These are phyloP conservation scores for Tachysurus vachellii DNA, from an alignment of 2,113 vertebrate species.

Conservation along the genomic window DNA sequence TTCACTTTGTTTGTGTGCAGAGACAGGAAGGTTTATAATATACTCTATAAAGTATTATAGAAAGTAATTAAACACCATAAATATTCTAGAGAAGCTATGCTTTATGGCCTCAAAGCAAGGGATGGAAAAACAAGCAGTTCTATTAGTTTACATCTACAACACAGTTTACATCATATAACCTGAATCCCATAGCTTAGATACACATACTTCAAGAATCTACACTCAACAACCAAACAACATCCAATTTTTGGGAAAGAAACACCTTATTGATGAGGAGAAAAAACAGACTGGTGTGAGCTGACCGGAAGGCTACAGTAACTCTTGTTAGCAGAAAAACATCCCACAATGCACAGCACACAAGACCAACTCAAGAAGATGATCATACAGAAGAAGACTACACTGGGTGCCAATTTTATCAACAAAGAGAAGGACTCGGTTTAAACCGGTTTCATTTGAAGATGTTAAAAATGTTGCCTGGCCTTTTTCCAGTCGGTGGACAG, in stretches of 20 bases:
- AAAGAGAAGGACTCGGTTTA: background rate
- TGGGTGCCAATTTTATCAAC: background rate
- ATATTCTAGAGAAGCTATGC: background rate
- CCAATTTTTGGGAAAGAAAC: background rate
- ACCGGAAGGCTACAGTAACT: background rate
- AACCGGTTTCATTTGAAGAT: background rate
- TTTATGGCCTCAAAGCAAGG: background rate
- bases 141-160: background rate
- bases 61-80: background rate
- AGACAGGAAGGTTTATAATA: background rate
- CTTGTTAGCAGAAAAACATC: background rate
- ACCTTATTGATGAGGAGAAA: background rate
- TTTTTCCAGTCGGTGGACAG: too few relatives aligned
- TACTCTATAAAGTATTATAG: too few relatives aligned
- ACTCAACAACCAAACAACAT: background rate
- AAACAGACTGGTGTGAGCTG: background rate
- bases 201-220: background rate
- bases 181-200: background rate
- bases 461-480: background rate
- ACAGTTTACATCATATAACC: background rate
- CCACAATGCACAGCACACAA: background rate
- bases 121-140: background rate
- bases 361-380: background rate
- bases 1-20: background rate
- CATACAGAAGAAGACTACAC: background rate